Base-by-base conservation (phyloP, 1,140 invertebrate species). In the Drosophila eugracilis region DNA sequence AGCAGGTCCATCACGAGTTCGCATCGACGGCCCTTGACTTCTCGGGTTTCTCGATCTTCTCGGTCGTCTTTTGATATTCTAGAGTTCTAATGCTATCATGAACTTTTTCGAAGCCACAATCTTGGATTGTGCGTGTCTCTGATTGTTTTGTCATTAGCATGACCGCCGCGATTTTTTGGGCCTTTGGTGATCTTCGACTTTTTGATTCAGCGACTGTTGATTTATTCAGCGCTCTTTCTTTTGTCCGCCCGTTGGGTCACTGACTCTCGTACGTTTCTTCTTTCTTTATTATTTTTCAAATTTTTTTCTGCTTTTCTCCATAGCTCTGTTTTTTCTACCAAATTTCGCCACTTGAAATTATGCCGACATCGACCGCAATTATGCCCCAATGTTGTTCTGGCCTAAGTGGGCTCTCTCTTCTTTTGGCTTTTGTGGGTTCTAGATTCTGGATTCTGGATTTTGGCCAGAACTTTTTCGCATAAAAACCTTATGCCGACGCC, bases 131-230 rank as follows among this genome's bases (percentile, higher is more conserved):
- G 77, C 63, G 53, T 74, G 58, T 58, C 54, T 63, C 58, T 74
- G 83, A 86, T 86, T 88, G 74, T 88, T 67, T 88, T 86, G 83
- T 88, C 83, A 88, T 86, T 86, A 86, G 81, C 76, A 66, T 74
- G 72, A 66, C 77, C 57, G 58, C 28, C 36, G 39, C 41, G 41
- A 17, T 21, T 41, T 26, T 45, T 71, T 22, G 36, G 24, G 62
- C 21, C 41, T 22, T 24, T 44, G 44, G 58, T 49, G 58, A 47
- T 66, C 54, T 60, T 62, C 54, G 57, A 62, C 59, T 63, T 63
- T 36, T 63, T 1, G 57, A 60, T 60, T 59, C 57, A 4, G 22
- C n/a, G n/a, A 6, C 30, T 14, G 24, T 24, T 72, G 67, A 50
- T 72, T 71, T 70, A 71, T 72, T 44, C 53, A 55, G 28, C 22